phyloP scores from a whole-genome alignment of 2,113 vertebrate genomes.

The Epinephelus moara region DNA sequence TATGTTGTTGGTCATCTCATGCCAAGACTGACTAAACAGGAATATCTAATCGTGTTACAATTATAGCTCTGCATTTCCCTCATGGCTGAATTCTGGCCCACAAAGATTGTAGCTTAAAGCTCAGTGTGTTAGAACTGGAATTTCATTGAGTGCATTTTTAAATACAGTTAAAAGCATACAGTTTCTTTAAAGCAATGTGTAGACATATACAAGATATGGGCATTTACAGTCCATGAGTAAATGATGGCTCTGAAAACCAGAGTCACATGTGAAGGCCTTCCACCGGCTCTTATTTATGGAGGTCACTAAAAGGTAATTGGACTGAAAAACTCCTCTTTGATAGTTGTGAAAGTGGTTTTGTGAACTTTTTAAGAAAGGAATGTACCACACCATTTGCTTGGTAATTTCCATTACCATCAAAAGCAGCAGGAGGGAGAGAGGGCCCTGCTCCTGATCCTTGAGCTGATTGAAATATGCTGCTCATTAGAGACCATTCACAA shows the following conservation, averaged over 20 bases:
- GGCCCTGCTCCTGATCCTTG: constrained; percentile 56
- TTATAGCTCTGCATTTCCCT: constrained; percentile 4
- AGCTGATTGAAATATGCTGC: constrained; percentile 77
- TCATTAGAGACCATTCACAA: constrained; percentile 76
- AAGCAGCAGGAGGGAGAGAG: constrained; percentile 51
- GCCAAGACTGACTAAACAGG: constrained; percentile 23
- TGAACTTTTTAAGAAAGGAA: constrained; percentile 37
- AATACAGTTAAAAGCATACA: not conserved
- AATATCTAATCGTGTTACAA: constrained; percentile 2
- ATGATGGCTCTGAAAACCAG: constrained; percentile 2
- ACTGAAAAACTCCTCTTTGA: constrained; percentile 8
- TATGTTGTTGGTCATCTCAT: constrained; percentile 21
- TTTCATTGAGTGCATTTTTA: not conserved
- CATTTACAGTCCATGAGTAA: not conserved
- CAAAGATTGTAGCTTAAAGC: not conserved
- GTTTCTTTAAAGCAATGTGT: not conserved
- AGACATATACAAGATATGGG: not conserved
- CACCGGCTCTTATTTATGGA: not conserved
- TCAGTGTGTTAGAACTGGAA: not conserved
- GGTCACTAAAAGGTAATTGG: constrained; percentile 22
- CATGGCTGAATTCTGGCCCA: not conserved
- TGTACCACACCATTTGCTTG: constrained; percentile 44
- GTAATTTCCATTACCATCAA: constrained; percentile 68
- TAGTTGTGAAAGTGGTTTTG: constrained; percentile 30
- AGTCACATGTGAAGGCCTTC: constrained; percentile 9